These are phyloP conservation scores for Charina bottae DNA, from an alignment of 2,113 vertebrate genomes.

Conservation along the genomic window DNA sequence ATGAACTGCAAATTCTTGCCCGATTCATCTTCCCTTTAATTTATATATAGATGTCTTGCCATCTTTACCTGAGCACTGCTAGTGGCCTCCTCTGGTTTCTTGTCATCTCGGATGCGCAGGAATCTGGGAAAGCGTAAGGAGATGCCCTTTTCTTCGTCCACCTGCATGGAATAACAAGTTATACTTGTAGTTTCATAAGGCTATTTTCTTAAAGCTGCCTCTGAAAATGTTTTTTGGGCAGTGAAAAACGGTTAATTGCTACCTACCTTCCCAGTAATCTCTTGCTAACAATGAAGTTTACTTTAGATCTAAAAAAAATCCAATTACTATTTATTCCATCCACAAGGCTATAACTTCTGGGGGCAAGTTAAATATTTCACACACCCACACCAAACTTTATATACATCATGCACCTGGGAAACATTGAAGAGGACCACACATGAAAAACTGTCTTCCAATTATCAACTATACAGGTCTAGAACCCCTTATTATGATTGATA, in stretches of 20 bases:
- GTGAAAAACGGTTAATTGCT: not conserved
- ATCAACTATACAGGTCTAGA: no score
- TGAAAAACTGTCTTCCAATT: not conserved
- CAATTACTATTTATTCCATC: not conserved
- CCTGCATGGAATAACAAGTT: slow-evolving; percentile 65
- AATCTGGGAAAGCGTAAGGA: slow-evolving; percentile 91
- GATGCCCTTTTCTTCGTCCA: slow-evolving; percentile 88
- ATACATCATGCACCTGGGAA: not conserved
- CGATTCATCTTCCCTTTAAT: not conserved
- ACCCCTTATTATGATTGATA: not conserved
- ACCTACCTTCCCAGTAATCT: not conserved
- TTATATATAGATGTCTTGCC: not conserved
- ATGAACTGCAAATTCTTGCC: not conserved
- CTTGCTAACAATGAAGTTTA: not conserved
- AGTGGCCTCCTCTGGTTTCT: slow-evolving; percentile 87
- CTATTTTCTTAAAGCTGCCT: not conserved
- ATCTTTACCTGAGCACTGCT: slow-evolving; percentile 79
- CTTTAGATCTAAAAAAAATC: not conserved
- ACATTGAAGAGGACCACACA: not conserved
- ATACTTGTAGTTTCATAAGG: not conserved
- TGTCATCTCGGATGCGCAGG: slow-evolving; percentile 84
- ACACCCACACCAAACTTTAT: not conserved
- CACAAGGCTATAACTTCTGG: not conserved
- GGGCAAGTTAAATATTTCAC: not conserved
- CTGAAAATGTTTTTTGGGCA: not conserved